phyloP scores from a whole-genome alignment of 2,888 invertebrate genomes.

The Erebia palarica region DNA sequence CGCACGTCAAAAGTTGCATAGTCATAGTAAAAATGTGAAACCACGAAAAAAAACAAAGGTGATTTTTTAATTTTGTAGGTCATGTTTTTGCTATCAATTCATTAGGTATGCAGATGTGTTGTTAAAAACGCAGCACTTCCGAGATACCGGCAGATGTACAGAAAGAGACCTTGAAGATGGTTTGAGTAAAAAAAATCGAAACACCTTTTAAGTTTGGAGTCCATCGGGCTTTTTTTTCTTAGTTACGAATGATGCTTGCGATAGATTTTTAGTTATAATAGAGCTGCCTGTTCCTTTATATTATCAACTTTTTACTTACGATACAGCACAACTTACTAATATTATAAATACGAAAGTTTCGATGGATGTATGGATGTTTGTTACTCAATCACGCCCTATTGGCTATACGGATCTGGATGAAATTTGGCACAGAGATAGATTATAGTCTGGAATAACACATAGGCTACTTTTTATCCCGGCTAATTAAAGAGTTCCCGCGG shows the following conservation, averaged over 20 bases:
- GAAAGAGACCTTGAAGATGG: slow-evolving; percentile 71
- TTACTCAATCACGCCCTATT: too few species aligned
- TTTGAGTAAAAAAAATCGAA: slow-evolving; percentile 62
- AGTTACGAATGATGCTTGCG: background rate
- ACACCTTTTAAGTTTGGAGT: slow-evolving; percentile 65
- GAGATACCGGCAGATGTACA: slow-evolving; percentile 72
- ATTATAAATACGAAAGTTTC: too few species aligned
- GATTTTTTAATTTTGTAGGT: slow-evolving; percentile 74
- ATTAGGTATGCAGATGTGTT: slow-evolving; percentile 74
- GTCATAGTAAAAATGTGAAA: slow-evolving; percentile 43
- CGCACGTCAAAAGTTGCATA: slow-evolving; percentile 23
- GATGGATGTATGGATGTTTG: too few species aligned
- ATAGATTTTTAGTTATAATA: slow-evolving; percentile 8
- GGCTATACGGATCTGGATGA: too few species aligned
- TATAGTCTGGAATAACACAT: too few species aligned
- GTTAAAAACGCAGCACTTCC: slow-evolving; percentile 65
- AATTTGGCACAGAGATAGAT: too few species aligned
- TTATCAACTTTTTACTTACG: too few species aligned
- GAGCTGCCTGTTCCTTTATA: background rate
- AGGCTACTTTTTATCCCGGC: too few species aligned
- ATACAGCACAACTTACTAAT: too few species aligned
- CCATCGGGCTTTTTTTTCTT: slow-evolving; percentile 53
- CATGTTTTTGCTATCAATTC: slow-evolving; percentile 79
- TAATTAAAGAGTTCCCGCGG: too few species aligned
- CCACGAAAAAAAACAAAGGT: slow-evolving; percentile 44